Percentiles rank a stretch among this genome's conserved stretches.
Conservation (phyloP, 2,888 invertebrate genomes). For the Dicyrtoma fusca region DNA sequence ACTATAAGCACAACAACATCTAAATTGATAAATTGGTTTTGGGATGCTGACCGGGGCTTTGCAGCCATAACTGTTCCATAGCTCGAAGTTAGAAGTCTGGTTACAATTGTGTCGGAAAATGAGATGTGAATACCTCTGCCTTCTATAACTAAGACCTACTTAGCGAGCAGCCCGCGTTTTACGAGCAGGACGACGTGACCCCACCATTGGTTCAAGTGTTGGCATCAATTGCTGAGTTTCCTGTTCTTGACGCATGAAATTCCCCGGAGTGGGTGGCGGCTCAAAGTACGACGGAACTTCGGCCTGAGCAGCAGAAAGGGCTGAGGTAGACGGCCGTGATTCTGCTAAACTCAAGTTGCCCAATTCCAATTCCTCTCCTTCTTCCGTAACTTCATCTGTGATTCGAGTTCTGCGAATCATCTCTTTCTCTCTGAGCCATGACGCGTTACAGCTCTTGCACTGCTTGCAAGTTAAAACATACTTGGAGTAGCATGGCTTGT, state of each 20-base stretch:
- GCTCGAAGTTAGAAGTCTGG: too few relatives aligned
- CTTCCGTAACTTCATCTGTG: background rate
- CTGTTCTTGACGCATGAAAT: background rate
- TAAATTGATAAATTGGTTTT: too few relatives aligned
- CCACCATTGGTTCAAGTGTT: too few relatives aligned
- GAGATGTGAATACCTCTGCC: too few relatives aligned
- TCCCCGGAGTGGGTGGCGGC: constrained; percentile 9
- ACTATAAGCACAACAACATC: too few relatives aligned
- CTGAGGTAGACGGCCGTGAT: background rate
- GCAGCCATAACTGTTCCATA: too few relatives aligned
- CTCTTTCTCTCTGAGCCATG: constrained; percentile 18
- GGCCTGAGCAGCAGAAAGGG: background rate
- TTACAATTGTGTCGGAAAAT: too few relatives aligned
- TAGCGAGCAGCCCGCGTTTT: background rate
- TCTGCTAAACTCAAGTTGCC: background rate
- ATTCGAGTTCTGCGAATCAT: constrained; percentile 11
- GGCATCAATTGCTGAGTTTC: background rate
- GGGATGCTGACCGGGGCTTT: too few relatives aligned
- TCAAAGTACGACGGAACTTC: background rate
- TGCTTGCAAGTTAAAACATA: constrained; percentile 1
- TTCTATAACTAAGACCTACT: too few relatives aligned
- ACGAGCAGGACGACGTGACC: background rate
- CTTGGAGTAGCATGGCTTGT: constrained; percentile 24
- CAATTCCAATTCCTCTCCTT: background rate
- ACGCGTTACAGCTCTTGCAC: constrained; percentile 17